These are phyloP conservation scores for Phytoseiulus persimilis DNA, from an alignment of 2,888 invertebrate genomes.

Conservation along the genomic window DNA sequence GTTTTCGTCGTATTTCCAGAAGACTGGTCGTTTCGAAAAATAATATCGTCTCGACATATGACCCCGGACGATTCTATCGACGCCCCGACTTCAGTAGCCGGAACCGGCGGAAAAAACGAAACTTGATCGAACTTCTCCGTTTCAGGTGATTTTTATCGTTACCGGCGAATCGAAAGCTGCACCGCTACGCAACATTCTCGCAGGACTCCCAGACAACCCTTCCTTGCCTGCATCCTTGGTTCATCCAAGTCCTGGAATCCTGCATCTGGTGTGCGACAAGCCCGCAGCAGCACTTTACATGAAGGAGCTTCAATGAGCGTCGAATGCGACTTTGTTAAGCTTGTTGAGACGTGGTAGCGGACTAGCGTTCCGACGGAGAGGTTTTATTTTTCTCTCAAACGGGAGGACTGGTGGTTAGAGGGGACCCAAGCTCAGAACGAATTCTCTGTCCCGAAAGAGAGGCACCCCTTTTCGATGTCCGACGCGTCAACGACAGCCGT, in stretches of 20 bases:
- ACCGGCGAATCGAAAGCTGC: conserved; percentile 77
- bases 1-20: neutral
- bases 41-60: no score
- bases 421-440: neutral
- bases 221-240: conserved; percentile 67
- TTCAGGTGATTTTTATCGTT: conserved; percentile 67
- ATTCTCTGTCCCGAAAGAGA: neutral
- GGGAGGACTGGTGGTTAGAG: neutral
- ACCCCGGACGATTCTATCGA: no score
- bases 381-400: neutral
- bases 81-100: no score
- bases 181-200: conserved; percentile 65
- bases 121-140: neutral
- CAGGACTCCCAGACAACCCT: conserved; percentile 58
- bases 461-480: no score
- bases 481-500: no score
- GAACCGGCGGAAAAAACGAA: no score
- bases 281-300: conserved; percentile 48
- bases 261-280: conserved; percentile 58
- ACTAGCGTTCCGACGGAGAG: neutral
- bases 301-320: conserved; percentile 25
- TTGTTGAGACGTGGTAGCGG: neutral
- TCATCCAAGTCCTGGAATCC: conserved; percentile 60
- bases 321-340: neutral
- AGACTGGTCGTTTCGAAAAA: no score